phyloP scores from a whole-genome alignment of 2,888 invertebrate genomes.

The Cephus runcator region DNA sequence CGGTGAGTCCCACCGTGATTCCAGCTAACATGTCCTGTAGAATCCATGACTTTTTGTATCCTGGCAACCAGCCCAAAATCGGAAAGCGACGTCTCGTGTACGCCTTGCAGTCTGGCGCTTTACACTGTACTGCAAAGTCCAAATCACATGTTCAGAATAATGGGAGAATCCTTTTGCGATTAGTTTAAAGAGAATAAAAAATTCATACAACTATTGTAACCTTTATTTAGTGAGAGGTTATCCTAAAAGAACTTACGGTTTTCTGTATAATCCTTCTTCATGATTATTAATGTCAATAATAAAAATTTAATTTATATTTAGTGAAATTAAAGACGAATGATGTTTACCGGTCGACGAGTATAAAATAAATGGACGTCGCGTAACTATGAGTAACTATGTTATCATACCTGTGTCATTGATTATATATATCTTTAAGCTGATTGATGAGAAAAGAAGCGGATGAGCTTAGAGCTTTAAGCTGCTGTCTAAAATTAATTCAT shows the following conservation, averaged over 20 bases:
- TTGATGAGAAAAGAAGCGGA: neutral
- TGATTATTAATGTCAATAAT: neutral
- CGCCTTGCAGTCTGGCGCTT: neutral
- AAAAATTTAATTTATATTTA: neutral
- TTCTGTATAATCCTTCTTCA: neutral
- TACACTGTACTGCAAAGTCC: slow-evolving; percentile 5
- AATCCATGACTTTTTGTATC: slow-evolving; percentile 44
- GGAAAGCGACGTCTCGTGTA: slow-evolving; percentile 44
- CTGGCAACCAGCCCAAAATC: slow-evolving; percentile 40
- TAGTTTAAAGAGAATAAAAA: neutral
- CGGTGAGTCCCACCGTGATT: slow-evolving; percentile 50
- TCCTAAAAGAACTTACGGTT: neutral
- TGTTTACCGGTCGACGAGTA: neutral
- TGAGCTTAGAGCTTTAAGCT: neutral
- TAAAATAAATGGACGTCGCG: neutral
- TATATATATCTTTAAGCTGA: neutral
- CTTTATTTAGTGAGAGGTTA: neutral
- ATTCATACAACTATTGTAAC: neutral
- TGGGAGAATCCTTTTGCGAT: neutral
- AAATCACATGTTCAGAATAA: neutral
- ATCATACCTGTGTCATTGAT: neutral
- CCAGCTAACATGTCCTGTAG: slow-evolving; percentile 44
- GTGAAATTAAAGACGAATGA: neutral
- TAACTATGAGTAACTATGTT: neutral
- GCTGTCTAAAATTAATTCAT: neutral